A percentile compares a stretch with the other conserved stretches of the same genome.
These are phyloP conservation scores for Donacobius atricapilla DNA, from an alignment of 2,113 vertebrate species.

Conservation along the genomic window DNA sequence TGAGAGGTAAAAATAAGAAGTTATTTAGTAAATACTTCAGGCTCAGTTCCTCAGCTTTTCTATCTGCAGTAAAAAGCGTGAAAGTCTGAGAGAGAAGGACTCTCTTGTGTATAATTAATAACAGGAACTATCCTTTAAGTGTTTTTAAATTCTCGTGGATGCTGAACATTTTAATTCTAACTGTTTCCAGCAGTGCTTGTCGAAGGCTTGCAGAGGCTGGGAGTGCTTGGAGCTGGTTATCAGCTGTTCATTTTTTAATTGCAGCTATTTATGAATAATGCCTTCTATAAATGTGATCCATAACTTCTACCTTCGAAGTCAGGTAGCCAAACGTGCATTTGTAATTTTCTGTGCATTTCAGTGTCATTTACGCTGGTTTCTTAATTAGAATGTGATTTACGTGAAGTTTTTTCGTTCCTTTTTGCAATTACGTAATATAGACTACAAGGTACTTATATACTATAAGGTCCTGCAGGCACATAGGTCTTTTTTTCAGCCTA, in stretches of 20 bases:
- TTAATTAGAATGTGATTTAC: background rate
- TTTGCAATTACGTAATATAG: background rate
- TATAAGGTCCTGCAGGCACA: background rate
- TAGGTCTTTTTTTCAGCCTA: background rate
- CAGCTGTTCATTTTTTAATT: background rate
- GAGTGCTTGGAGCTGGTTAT: background rate
- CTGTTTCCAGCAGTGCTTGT: background rate
- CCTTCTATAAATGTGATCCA: background rate
- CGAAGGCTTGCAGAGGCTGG: background rate
- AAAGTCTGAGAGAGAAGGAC: background rate
- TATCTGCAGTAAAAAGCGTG: background rate
- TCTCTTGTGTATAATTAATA: background rate
- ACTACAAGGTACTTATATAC: no score
- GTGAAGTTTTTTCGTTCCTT: background rate
- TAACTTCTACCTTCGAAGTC: background rate
- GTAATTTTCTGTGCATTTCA: background rate
- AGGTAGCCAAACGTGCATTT: background rate
- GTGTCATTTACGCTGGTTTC: background rate
- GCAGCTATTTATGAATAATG: background rate
- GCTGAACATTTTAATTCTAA: background rate
- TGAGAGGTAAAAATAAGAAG: slow-evolving; percentile 10
- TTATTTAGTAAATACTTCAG: background rate
- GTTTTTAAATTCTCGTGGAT: background rate
- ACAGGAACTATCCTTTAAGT: background rate
- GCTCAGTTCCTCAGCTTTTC: background rate